Evolutionary conservation across 2,797 vertebrate species (phyloP).

Genomic region (Artibeus jamaicensis): DNA sequence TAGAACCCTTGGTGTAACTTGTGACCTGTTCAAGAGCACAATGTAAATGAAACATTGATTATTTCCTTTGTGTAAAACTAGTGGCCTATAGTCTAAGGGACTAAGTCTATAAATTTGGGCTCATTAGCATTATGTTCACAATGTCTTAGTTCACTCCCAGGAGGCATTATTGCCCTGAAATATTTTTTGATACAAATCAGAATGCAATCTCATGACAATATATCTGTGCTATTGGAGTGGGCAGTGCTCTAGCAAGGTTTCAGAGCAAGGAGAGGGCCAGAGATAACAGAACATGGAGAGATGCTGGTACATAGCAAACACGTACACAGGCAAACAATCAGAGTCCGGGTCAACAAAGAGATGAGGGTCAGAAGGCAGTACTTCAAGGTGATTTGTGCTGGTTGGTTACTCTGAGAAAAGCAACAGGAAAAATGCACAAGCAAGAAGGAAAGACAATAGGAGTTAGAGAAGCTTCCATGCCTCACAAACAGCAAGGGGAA

Average conservation of each 20-base stretch:
- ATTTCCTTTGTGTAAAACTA: not conserved
- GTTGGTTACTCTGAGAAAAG: not conserved
- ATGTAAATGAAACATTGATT: not conserved
- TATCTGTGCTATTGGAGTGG: not conserved
- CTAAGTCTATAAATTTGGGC: not conserved
- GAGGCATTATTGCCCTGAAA: slow-evolving; percentile 25
- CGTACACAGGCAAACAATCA: not conserved
- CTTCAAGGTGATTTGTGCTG: not conserved
- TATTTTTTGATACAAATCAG: slow-evolving; percentile 22
- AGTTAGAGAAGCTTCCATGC: not conserved
- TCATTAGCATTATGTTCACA: not conserved
- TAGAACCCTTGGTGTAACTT: not conserved
- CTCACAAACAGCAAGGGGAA: not conserved
- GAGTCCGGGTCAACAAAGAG: not conserved
- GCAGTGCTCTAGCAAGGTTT: not conserved
- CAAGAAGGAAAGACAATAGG: not conserved
- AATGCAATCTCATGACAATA: not conserved
- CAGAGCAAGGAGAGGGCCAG: not conserved
- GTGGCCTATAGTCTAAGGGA: not conserved
- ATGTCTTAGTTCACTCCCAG: slow-evolving; percentile 26
- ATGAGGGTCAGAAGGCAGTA: not conserved
- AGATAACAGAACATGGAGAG: not conserved
- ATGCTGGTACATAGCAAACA: not conserved
- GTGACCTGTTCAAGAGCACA: not conserved
- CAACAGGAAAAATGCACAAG: not conserved